phyloP scores from a whole-genome alignment of 2,113 vertebrate genomes.

The Gymnarchus niloticus region DNA sequence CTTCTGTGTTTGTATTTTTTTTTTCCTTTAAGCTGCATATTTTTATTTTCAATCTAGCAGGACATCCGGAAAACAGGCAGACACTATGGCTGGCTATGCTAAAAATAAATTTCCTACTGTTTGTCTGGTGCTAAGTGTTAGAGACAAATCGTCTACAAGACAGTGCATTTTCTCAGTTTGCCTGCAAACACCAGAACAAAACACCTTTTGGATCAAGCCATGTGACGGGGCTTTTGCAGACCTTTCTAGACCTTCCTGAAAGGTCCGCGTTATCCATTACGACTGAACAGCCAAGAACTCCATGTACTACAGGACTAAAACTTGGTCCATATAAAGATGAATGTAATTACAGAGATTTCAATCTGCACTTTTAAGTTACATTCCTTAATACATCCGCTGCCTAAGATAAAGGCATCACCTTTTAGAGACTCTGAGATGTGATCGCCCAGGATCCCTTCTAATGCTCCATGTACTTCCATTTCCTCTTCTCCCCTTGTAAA shows the following conservation, averaged over 20 bases:
- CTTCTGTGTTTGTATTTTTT: neutral
- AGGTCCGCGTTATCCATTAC: neutral
- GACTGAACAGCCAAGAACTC: slow-evolving; percentile 34
- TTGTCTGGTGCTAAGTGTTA: neutral
- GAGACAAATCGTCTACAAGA: neutral
- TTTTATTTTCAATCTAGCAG: neutral
- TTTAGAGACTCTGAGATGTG: slow-evolving; percentile 54
- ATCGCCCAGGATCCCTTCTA: slow-evolving; percentile 55
- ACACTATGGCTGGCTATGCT: neutral
- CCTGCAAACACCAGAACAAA: neutral
- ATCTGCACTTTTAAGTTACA: slow-evolving; percentile 43
- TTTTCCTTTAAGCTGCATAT: neutral
- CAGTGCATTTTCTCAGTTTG: neutral
- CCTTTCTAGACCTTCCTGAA: neutral
- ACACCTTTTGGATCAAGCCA: neutral
- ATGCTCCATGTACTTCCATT: slow-evolving; percentile 59
- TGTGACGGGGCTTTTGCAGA: neutral
- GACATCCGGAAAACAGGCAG: neutral
- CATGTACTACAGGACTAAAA: slow-evolving; percentile 41
- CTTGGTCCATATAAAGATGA: slow-evolving; percentile 50
- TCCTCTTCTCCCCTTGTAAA: slow-evolving; percentile 52
- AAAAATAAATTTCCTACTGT: neutral
- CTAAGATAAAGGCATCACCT: slow-evolving; percentile 54
- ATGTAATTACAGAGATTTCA: slow-evolving; percentile 44
- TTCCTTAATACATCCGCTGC: slow-evolving; percentile 46